Base-by-base conservation (phyloP, 2,888 invertebrate species). In the Acanthosoma haemorrhoidale region DNA sequence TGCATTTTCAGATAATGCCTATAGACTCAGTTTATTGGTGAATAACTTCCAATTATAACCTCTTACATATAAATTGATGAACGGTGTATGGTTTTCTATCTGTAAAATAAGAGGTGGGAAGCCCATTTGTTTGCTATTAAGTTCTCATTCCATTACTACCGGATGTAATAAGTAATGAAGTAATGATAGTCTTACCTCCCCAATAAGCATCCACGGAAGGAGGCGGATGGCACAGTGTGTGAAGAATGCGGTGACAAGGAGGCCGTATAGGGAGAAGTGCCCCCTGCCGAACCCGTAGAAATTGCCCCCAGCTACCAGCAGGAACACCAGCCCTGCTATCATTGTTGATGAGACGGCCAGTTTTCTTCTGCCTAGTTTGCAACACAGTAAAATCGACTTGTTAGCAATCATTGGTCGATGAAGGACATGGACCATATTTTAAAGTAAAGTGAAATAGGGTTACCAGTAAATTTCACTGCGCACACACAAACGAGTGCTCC, bases 151-250 rank as follows among this genome's bases (percentile, higher is more conserved):
- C n/a, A n/a, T n/a, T n/a, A n/a, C n/a, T n/a, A n/a, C n/a, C n/a
- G n/a, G n/a, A n/a, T n/a, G n/a, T n/a, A n/a, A n/a, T n/a, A n/a
- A n/a, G n/a, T n/a, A n/a, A n/a, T n/a, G n/a, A n/a, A n/a, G n/a
- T n/a, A n/a, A n/a, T n/a, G n/a, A n/a, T n/a, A 13, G 11, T 31
- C 63, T 76, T 72, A 91, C 88, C 81, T 92, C 92, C 8, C 91
- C 91, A 41, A 89, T 88, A 11, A 92, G 81, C 73, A 92, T 86
- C 92, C 92, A 92, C 0, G 92, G 91, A 57, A 92, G 79, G 72
- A 89, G 80, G 67, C 90, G 82, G 58, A 91, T 87, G 0, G 88
- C 86, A 3, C 86, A 80, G 76, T 91, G 89, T 0, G 89, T 84
- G 51, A 89, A 80, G 75, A 91, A 85, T 0, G 90, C 89, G 4